Base-by-base conservation (phyloP, 1,140 invertebrate genomes). In the Arion vulgaris region DNA sequence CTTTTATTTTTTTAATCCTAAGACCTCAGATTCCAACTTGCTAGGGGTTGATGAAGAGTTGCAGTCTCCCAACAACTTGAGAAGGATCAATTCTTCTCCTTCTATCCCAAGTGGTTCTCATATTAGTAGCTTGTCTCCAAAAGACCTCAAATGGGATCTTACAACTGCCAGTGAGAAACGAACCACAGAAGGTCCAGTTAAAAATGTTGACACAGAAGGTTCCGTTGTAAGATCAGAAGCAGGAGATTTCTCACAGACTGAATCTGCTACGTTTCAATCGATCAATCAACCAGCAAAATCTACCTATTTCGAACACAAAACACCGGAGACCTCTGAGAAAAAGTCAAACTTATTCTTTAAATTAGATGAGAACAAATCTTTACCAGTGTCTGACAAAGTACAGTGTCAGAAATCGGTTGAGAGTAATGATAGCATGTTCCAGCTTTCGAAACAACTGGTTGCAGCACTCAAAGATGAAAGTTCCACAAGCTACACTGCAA, bases 41-140 rank as follows among this genome's bases (percentile, higher is more conserved):
- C 36, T 34, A 34, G 34, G 34, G 19, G 28, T 15, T 32, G 80
- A 82, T 23, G 81, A 82, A 38, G 57, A 82, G 49, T 51, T 84
- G 51, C 75, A 75, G 5, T 83, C 82, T 26, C 83, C 83, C 41
- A 73, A 71, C 19, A 76, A 82, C 17, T 45, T 87, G 36, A 75
- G 84, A 0, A 86, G 85, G 62, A 87, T 81, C 41, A 89, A 82
- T 39, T 90, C 89, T 38, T 88, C 88, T 7, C 89, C 89, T 0
- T 89, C 89, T 32, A 28, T 87, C 13, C 39, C 79, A n/a, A 86
- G 86, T 83, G 76, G 84, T 62, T 79, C 76, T 39, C 28, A 66
- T 28, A 17, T 66, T 28, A 66, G 62, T 17, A 66, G n/a, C 28
- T 1, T 23, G 38, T 38, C 71, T 26, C 26, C 34, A 5, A 39